Evolutionary conservation across 2,888 invertebrate species (phyloP).

Genomic region (Andricus curvator): DNA sequence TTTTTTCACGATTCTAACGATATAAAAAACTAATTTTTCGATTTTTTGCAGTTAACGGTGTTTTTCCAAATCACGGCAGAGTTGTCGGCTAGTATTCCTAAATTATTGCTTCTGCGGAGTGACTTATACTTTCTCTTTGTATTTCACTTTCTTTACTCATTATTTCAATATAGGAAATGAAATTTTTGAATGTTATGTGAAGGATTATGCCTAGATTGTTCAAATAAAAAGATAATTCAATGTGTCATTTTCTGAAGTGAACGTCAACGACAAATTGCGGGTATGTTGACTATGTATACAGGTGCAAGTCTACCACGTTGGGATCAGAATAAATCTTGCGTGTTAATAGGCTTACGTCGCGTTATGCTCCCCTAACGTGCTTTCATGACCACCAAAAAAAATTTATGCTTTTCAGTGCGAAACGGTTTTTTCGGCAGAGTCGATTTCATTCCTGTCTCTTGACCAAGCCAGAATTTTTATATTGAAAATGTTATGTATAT

Average conservation of each 20-base stretch:
- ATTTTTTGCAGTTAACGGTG: too few species aligned
- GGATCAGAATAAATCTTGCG: conserved; percentile 32
- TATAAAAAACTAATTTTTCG: too few species aligned
- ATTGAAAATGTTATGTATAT: background rate
- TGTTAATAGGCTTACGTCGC: conserved; percentile 23
- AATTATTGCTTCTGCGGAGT: background rate
- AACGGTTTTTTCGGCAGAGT: background rate
- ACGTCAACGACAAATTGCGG: background rate
- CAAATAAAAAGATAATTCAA: background rate
- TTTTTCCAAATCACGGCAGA: too few species aligned
- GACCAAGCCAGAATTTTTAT: background rate
- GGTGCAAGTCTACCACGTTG: conserved; percentile 37
- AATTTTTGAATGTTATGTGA: background rate
- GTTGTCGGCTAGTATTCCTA: too few species aligned
- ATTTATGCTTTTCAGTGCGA: background rate
- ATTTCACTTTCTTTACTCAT: background rate
- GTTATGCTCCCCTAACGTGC: conserved; percentile 24
- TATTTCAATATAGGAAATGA: background rate
- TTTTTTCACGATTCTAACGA: too few species aligned
- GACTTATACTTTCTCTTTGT: background rate
- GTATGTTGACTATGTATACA: conserved; percentile 28
- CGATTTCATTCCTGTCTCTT: background rate
- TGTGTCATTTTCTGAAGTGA: background rate
- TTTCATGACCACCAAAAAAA: background rate
- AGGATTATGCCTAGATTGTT: background rate